phyloP scores from a whole-genome alignment of 2,113 vertebrate species.

The Lathamus discolor region DNA sequence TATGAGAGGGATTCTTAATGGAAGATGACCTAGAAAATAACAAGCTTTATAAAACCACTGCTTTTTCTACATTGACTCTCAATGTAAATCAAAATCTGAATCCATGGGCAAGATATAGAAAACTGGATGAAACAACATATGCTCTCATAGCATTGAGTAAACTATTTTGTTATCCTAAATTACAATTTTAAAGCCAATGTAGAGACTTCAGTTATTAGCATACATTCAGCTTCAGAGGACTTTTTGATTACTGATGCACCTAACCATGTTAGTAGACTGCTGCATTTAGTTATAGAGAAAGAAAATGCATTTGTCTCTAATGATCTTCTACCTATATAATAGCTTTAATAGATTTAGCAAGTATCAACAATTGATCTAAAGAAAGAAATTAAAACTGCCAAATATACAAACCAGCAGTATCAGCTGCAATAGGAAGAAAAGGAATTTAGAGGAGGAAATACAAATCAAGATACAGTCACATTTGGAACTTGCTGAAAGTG shows the following conservation, averaged over 20 bases:
- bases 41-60: not conserved
- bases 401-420: not conserved
- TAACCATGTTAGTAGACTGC: not conserved
- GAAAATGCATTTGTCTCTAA: not conserved
- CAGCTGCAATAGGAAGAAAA: not conserved
- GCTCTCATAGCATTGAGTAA: not conserved
- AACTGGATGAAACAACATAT: not conserved
- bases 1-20: not conserved
- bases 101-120: not conserved
- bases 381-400: not conserved
- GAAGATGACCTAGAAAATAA: not conserved
- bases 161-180: not conserved
- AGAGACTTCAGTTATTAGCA: not conserved
- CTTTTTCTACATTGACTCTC: not conserved
- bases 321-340: not conserved
- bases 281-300: not conserved
- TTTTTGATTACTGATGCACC: not conserved
- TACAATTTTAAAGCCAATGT: not conserved
- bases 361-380: not conserved
- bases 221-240: not conserved
- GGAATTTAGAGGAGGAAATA: not conserved
- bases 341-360: not conserved
- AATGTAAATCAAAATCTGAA: not conserved
- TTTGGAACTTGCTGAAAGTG: not conserved
- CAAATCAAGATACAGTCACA: not conserved